Base-by-base conservation (phyloP, 2,113 vertebrate genomes). In the Aix galericulata region DNA sequence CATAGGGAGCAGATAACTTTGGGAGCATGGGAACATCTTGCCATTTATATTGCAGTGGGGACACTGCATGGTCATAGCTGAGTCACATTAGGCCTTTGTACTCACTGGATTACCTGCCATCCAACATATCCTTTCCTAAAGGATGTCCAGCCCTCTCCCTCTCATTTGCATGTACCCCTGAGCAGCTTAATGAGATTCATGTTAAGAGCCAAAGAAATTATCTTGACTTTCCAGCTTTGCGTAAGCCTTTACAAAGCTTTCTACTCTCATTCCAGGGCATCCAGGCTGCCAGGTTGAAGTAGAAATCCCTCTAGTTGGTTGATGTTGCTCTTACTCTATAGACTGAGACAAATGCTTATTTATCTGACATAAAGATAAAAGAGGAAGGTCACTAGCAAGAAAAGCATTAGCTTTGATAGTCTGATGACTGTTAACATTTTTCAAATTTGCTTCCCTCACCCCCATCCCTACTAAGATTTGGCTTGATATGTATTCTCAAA, bases 321-420 rank as follows among this genome's bases (percentile, higher is more conserved):
- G 42, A 27, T 59, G 23, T 14, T 83, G n/a, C 27, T 95, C 13
- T 34, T 46, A 31, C 40, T 73, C 17, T 42, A 32, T 3, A 56
- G 25, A 46, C 9, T 67, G 60, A 71, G 16, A 63, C 5, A 50
- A 75, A 68, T 7, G 4, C 2, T 72, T 53, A 1, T 52, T 82
- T 89, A 85, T 12, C 42, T 74, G 20, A 74, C 16, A 5, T 42
- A 32, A 17, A 53, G 3, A 40, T 21, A 63, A 77, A 88, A 36
- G 5, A 66, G 9, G 23, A 21, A 0, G 0, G 17, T 56, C 36
- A 67, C 27, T 62, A 32, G 21, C 44, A 25, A 63, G 25, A 50
- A 90, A 81, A 78, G 5, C 21, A 23, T 36, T 18, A 36, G 11
- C 7, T 88, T 83, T 58, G 21, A 29, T 52, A 60, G 26, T 12